Base-by-base conservation (phyloP, 2,888 invertebrate genomes). In the Agrotis segetum region DNA sequence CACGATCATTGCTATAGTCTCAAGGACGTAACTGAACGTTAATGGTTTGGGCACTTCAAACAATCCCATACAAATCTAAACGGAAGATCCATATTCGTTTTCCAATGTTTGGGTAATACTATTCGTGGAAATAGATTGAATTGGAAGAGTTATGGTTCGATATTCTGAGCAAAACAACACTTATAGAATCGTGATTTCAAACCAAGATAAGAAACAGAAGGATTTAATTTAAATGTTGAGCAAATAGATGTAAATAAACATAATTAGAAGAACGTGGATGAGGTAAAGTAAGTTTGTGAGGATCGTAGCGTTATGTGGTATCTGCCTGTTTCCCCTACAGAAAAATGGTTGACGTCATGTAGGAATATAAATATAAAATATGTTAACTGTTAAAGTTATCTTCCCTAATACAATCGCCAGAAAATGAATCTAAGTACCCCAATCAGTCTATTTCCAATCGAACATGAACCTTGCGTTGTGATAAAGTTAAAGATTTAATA, bases 21-120 rank as follows among this genome's bases (percentile, higher is more conserved):
- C 81, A 85, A 85, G 86, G 86, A 85, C 86, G 81, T 70, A 79
- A 70, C 74, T 79, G 81, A 81, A 75, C 77, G 71, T 81, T 86
- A 86, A 77, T 81, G 74, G 79, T 44, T 76, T 55, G 72, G 73
- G 60, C 73, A 83, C 85, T 85, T 86, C 86, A 85, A 81, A 86
- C 78, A 76, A 82, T 76, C 67, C 82, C 79, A 84, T 81, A 85
- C 71, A 75, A 79, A 74, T 68, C 75, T 68, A 77, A 85, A 84
- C 73, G 73, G 68, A 72, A 85, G 71, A 70, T 74, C 86, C 84
- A 79, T 79, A 84, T 77, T 81, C 56, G 81, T 73, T 73, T 77
- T 56, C 9, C 66, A 74, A 79, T 84, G 74, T 85, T 81, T 85
- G 58, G 67, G 78, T 61, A 76, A 75, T 72, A 79, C 71, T 83